These are phyloP conservation scores for Leucophenga montana DNA, from an alignment of 2,888 invertebrate species.

Conservation along the genomic window DNA sequence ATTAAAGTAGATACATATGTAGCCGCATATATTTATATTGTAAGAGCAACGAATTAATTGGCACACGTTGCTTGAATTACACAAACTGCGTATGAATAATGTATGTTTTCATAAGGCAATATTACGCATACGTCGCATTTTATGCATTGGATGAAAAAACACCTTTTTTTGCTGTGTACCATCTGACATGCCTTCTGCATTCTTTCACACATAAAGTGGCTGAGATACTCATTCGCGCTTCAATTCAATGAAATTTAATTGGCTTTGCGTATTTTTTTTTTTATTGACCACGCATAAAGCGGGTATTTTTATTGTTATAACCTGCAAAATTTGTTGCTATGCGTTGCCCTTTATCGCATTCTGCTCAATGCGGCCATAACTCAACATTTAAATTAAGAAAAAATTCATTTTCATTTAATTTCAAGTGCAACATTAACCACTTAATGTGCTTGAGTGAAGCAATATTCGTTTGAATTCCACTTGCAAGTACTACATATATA, in stretches of 20 bases:
- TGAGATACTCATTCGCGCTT: background rate
- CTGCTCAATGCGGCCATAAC: constrained; percentile 33
- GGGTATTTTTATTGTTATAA: too few relatives aligned
- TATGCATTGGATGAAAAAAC: too few relatives aligned
- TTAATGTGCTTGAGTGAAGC: constrained; percentile 35
- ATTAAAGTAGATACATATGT: too few relatives aligned
- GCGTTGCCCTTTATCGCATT: too few relatives aligned
- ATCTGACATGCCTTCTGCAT: too few relatives aligned
- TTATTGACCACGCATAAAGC: too few relatives aligned
- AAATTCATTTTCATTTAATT: constrained; percentile 56
- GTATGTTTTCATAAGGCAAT: background rate
- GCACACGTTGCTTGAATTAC: too few relatives aligned
- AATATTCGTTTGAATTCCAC: constrained; percentile 2
- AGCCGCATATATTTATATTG: too few relatives aligned
- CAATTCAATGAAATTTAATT: constrained; percentile 5
- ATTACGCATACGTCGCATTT: background rate
- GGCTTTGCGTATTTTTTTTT: background rate
- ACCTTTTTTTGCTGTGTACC: too few relatives aligned
- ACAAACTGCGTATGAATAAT: background rate
- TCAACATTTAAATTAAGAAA: constrained; percentile 55
- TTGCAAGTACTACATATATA: too few relatives aligned
- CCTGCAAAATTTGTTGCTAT: too few relatives aligned
- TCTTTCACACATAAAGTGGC: background rate
- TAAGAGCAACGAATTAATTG: too few relatives aligned
- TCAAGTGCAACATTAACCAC: constrained; percentile 53